Conservation (phyloP, 2,888 invertebrate genomes). For the Abscondita cerata region DNA sequence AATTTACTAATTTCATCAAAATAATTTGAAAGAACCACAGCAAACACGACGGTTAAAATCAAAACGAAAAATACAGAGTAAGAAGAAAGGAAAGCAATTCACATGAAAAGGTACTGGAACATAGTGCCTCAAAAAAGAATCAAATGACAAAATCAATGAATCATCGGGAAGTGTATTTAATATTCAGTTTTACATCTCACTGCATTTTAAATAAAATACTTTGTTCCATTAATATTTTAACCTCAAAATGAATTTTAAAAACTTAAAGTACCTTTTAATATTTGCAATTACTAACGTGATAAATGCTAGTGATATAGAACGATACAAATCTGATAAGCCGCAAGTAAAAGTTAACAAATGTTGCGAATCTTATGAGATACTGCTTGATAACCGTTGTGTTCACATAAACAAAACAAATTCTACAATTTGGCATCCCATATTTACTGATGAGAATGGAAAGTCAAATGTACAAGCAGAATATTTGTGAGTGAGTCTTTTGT, state of each 20-base stretch:
- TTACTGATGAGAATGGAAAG: constrained; percentile 69
- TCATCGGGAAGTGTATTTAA: not conserved
- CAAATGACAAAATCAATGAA: constrained; percentile 14
- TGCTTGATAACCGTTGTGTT: constrained; percentile 72
- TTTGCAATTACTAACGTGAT: constrained; percentile 3
- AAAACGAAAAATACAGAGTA: too few species aligned
- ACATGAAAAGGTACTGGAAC: not conserved
- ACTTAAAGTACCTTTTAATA: constrained; percentile 6
- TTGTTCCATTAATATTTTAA: constrained; percentile 4
- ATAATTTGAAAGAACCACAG: too few species aligned
- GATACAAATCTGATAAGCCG: constrained; percentile 13
- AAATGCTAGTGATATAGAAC: constrained; percentile 11
- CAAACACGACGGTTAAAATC: too few species aligned
- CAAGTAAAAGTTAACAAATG: constrained; percentile 74
- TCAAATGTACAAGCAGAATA: constrained; percentile 63
- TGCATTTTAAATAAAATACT: not conserved
- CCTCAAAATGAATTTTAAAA: constrained; percentile 21
- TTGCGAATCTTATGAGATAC: constrained; percentile 75
- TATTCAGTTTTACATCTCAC: not conserved
- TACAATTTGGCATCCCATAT: constrained; percentile 67
- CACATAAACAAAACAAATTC: constrained; percentile 67
- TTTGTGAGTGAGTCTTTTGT: constrained; percentile 42
- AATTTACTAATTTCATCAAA: too few species aligned
- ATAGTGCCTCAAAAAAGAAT: not conserved
- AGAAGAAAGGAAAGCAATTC: not conserved